phyloP scores from a whole-genome alignment of 1,140 invertebrate genomes.

The Ceratina calcarata region DNA sequence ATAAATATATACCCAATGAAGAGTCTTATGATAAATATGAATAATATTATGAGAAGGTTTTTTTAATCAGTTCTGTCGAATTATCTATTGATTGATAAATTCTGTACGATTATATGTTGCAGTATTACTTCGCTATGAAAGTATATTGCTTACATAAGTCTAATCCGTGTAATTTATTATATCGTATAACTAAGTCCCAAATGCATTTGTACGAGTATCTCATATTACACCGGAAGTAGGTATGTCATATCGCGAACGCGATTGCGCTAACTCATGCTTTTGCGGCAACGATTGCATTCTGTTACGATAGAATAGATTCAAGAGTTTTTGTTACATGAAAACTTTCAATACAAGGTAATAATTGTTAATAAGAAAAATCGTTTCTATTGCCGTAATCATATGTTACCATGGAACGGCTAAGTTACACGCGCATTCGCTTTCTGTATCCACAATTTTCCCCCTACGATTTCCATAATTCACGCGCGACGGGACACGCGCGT shows the following conservation, averaged over 20 bases:
- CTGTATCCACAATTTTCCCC: not conserved
- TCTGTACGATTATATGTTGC: too few relatives aligned
- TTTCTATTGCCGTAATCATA: too few relatives aligned
- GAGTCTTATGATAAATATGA: too few relatives aligned
- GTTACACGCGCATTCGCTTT: not conserved
- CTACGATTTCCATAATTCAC: constrained; percentile 61
- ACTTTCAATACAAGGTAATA: too few relatives aligned
- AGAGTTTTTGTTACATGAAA: not conserved
- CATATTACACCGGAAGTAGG: constrained; percentile 47
- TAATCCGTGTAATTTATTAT: not conserved
- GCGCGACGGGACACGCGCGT: constrained; percentile 57
- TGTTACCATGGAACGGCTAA: not conserved
- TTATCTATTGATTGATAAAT: too few relatives aligned
- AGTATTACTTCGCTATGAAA: too few relatives aligned
- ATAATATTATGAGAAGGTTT: too few relatives aligned
- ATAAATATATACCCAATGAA: too few relatives aligned
- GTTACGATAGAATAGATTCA: constrained; percentile 25
- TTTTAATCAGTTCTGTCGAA: too few relatives aligned
- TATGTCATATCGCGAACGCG: constrained; percentile 49
- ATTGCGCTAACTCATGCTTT: constrained; percentile 47
- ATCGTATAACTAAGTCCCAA: too few relatives aligned
- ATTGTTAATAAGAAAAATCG: too few relatives aligned
- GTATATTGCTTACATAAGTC: too few relatives aligned
- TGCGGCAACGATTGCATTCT: constrained; percentile 30
- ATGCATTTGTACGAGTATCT: constrained; percentile 31